These are phyloP conservation scores for Leistus spinibarbis DNA, from an alignment of 2,888 invertebrate species.

Conservation along the genomic window DNA sequence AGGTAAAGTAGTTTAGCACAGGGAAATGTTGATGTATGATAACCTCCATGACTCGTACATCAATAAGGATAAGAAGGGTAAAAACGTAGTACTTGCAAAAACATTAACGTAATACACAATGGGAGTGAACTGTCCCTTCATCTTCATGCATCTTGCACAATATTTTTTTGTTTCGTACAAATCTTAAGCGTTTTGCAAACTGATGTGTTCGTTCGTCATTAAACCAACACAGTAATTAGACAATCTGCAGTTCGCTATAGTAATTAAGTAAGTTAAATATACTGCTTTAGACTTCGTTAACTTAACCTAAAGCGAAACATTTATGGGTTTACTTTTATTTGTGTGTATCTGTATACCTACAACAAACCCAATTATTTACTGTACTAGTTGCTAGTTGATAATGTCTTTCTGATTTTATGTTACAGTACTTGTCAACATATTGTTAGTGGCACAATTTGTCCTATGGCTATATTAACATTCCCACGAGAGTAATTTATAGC, in stretches of 20 bases:
- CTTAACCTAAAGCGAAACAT: neutral
- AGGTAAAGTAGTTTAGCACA: too few relatives aligned
- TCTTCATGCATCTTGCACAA: conserved; percentile 4
- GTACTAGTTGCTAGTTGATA: neutral
- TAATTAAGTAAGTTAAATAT: conserved; percentile 26
- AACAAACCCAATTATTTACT: neutral
- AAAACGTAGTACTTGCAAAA: neutral
- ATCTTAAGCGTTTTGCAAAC: neutral
- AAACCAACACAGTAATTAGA: conserved; percentile 33
- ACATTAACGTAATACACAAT: conserved; percentile 5
- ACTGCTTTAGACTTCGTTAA: conserved; percentile 24
- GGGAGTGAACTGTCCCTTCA: conserved; percentile 7
- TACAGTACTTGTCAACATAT: neutral
- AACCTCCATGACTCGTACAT: too few relatives aligned
- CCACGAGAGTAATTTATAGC: too few relatives aligned
- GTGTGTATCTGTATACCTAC: neutral
- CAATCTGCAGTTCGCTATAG: conserved; percentile 18
- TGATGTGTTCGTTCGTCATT: neutral
- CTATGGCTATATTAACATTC: neutral
- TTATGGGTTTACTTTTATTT: neutral
- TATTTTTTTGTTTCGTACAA: neutral
- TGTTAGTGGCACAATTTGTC: neutral
- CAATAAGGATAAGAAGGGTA: too few relatives aligned
- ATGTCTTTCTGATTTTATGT: neutral
- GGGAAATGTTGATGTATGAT: too few relatives aligned